Conservation (phyloP, 2,888 invertebrate species). For the Amphipoea lucens region DNA sequence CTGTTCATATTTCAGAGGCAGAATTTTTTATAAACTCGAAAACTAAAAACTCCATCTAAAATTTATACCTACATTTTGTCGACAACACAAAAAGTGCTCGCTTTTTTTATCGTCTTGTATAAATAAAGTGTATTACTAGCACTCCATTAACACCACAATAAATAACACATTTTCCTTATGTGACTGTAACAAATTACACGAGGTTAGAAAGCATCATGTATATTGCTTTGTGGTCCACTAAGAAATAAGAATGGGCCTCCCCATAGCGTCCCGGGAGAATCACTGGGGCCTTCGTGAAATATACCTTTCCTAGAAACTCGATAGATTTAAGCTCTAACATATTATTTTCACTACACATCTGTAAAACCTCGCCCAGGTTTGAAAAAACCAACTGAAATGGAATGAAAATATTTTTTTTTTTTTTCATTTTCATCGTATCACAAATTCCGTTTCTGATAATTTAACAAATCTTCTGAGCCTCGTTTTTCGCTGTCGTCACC, state of each 20-base stretch:
- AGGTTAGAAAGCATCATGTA: slow-evolving; percentile 49
- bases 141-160: slow-evolving; percentile 54
- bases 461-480: slow-evolving; percentile 7
- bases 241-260: slow-evolving; percentile 55
- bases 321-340: slow-evolving; percentile 26
- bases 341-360: slow-evolving; percentile 17
- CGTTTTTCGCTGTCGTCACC: slow-evolving; percentile 8
- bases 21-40: neutral
- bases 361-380: neutral
- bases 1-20: neutral
- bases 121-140: slow-evolving; percentile 47
- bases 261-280: slow-evolving; percentile 44
- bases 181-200: slow-evolving; percentile 55
- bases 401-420: neutral
- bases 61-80: neutral
- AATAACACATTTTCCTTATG: slow-evolving; percentile 50
- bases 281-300: slow-evolving; percentile 41
- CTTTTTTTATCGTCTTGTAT: slow-evolving; percentile 29
- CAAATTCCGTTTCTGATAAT: slow-evolving; percentile 8
- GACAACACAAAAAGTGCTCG: neutral
- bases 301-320: slow-evolving; percentile 43
- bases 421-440: neutral
- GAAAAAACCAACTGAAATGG: neutral
- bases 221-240: slow-evolving; percentile 51
- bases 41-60: neutral